Base-by-base conservation (phyloP, 2,113 vertebrate genomes). In the Cranoglanis bouderius region DNA sequence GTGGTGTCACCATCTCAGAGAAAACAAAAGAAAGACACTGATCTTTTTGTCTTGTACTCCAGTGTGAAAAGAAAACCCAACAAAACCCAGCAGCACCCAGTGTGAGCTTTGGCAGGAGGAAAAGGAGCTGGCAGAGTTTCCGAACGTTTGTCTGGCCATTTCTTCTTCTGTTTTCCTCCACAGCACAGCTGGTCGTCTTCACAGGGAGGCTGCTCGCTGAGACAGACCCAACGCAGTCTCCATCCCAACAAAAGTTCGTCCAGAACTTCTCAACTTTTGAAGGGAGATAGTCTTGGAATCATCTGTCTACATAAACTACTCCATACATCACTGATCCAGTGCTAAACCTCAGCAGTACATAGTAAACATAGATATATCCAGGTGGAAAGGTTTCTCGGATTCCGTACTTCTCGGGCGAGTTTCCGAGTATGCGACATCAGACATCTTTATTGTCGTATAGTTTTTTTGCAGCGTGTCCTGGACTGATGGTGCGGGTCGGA, bases 31-130 rank as follows among this genome's bases (percentile, higher is more conserved):
- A n/a, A 19, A 16, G 38, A 84, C 32, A 61, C 5, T 8, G 43
- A 83, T 87, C 29, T 70, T 67, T 38, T 87, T 32, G 59, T 84
- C 81, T 90, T 55, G 59, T 87, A 80, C 35, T 77, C 49, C 29
- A 75, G 85, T 53, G 1, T 75, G 67, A n/a, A 78, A 49, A 84
- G 57, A 43, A 78, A 77, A n/a, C 51, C 16, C 43, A 77, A 77
- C 1, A 29, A 80, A 81, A 32, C 2, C n/a, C 89, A 55, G 43
- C 59, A 70, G 61, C 82, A 80, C 72, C 38, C 82, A 85, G 89
- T 35, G 55, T 87, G 82, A 85, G 63, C 46, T 72, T 67, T 90
- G 89, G 85, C 85, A 90, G 85, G 85, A 70, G 59, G 59, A 83
- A 75, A 59, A 2, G 72, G 72, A 63, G 82, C 82, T 87, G 35